Evolutionary conservation across 35 echinoderm and acorn worm genomes (phyloP), one percentile per base, ranked within the genome.

Genomic region (Apostichopus parvimensis): DNA sequence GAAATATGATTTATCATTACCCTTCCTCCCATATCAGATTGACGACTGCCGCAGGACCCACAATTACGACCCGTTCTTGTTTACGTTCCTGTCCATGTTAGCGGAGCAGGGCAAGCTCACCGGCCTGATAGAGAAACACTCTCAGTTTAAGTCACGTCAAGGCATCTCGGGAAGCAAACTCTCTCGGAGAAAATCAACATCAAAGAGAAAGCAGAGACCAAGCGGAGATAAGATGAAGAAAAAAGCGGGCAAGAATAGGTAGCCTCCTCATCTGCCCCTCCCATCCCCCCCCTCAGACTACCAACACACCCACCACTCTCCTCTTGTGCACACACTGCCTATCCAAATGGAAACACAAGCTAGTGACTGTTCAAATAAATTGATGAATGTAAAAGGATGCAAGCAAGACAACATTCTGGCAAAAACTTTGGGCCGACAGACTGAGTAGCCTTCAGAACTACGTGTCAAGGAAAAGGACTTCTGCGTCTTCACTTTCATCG

Each of bases 21-120:
- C 18, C 64, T 68, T 68, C 64, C 9, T 18, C 34, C 64, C 64
- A 11, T 14, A 17, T 17, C 89, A 98, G 97, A 89, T 98, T 79
- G 97, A 98, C 70, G 97, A 98, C 79, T 92, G 90, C 80, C 45
- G 97, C 58, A 79, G 97, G 53, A 94, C 95, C 5, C 97, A 98
- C 87, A 98, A 98, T 82, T 98, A 98, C 57, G 97, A 98, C 77
- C 97, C 97, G 13, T 98, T 98, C 65, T 90, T 98, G 61, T 94
- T 91, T 62, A 98, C 97, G 71, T 98, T 98, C 93, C 93, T 98
- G 23, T 94, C 97, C n/a, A 98, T 98, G 94, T 83, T 98, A 53
- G 97, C 97, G 17, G 97, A 98, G 80, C 97, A 98, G 80, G 95
- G 95, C 23, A 95, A 96, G 78, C 93, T 98, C 8, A 90, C 91